Conservation (phyloP, 2,113 vertebrate genomes). For the Parus major region DNA sequence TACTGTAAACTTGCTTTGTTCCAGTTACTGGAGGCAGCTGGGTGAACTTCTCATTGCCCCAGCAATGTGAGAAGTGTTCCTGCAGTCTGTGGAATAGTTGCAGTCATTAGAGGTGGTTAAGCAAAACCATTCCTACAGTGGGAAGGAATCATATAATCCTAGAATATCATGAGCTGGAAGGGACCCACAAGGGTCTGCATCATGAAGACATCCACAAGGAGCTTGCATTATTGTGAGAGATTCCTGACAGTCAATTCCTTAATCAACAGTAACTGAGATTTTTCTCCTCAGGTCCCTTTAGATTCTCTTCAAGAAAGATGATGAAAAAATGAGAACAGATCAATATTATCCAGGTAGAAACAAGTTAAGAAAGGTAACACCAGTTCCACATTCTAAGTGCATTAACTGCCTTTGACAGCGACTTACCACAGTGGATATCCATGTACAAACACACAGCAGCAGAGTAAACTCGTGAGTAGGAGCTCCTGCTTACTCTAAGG, state of each 20-base stretch:
- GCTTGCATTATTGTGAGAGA: neutral
- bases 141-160: neutral
- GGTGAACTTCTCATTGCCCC: neutral
- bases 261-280: neutral
- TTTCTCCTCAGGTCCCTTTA: neutral
- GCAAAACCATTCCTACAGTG: neutral
- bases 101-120: neutral
- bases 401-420: neutral
- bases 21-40: neutral
- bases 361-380: neutral
- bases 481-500: neutral
- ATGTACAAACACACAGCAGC: neutral
- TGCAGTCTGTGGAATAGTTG: neutral
- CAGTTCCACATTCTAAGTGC: neutral
- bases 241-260: rapidly evolving
- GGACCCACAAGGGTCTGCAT: neutral
- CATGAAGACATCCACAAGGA: neutral
- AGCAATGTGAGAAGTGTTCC: neutral
- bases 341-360: neutral
- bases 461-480: neutral
- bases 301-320: neutral
- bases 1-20: neutral
- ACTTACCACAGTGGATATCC: neutral
- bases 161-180: neutral
- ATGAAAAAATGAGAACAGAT: neutral